Conservation (phyloP, 2,888 invertebrate species). For the Pantelozetes paolii region DNA sequence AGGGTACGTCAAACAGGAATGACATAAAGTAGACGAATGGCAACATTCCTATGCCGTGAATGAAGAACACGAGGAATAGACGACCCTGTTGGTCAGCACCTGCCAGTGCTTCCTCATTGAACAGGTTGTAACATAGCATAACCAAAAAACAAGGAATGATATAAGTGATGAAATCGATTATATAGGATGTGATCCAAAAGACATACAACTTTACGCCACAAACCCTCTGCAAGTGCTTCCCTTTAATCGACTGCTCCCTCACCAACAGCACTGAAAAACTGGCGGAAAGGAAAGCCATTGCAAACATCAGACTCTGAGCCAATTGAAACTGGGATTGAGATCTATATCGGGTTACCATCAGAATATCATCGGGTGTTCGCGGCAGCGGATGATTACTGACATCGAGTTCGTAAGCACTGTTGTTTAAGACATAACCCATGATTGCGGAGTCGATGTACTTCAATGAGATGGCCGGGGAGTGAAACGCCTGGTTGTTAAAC, state of each 20-base stretch:
- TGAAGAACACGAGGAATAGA: constrained; percentile 43
- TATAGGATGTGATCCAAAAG: constrained; percentile 41
- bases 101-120: constrained; percentile 15
- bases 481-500: constrained; percentile 75
- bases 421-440: constrained; percentile 54
- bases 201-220: constrained; percentile 34
- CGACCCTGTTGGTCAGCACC: not conserved
- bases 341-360: not conserved
- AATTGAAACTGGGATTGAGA: constrained; percentile 32
- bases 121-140: not conserved
- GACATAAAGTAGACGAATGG: constrained; percentile 47
- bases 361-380: constrained; percentile 49
- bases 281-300: constrained; percentile 56
- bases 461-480: constrained; percentile 66
- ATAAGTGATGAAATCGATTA: constrained; percentile 39
- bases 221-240: constrained; percentile 43
- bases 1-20: constrained; percentile 44
- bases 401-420: constrained; percentile 52
- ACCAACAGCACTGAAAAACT: constrained; percentile 42
- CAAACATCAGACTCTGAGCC: constrained; percentile 56
- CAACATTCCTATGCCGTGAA: constrained; percentile 46
- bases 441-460: constrained; percentile 63
- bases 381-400: constrained; percentile 67
- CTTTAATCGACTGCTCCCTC: constrained; percentile 41
- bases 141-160: constrained; percentile 10